A percentile compares a stretch with the other conserved stretches of the same genome.
phyloP scores from a whole-genome alignment of 2,113 vertebrate species.

The Gobiocypris rarus region DNA sequence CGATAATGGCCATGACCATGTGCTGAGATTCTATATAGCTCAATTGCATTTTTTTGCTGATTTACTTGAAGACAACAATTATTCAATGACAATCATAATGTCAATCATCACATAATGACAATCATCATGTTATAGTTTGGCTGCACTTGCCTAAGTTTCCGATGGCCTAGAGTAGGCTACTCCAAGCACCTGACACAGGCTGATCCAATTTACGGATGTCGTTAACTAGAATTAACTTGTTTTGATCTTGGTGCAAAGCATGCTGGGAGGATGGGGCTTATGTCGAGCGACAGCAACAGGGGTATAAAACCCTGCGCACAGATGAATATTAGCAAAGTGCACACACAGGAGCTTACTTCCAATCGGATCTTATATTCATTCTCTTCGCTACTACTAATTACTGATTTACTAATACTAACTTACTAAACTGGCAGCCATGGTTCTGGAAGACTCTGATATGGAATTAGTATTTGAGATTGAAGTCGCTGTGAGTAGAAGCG shows the following conservation, averaged over 20 bases:
- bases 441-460: constrained; percentile 81
- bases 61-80: background rate
- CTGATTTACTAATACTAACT: background rate
- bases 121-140: constrained; percentile 24
- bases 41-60: background rate
- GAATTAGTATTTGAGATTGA: constrained; percentile 83
- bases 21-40: background rate
- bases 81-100: background rate
- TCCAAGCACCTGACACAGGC: constrained; percentile 74
- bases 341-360: constrained; percentile 49
- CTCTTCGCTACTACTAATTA: constrained; percentile 40
- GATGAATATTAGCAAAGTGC: constrained; percentile 39
- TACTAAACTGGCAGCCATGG: constrained; percentile 76
- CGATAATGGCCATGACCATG: background rate
- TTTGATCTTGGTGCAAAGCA: constrained; percentile 78
- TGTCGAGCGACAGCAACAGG: constrained; percentile 66
- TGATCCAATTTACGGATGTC: constrained; percentile 89
- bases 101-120: no score
- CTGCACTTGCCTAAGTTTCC: constrained; percentile 52
- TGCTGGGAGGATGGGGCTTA: constrained; percentile 80
- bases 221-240: constrained; percentile 82
- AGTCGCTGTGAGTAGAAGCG: constrained; percentile 80
- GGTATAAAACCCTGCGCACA: constrained; percentile 78
- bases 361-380: constrained; percentile 63
- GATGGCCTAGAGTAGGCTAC: constrained; percentile 56